These are phyloP conservation scores for Parascotia fuliginaria DNA, from an alignment of 2,888 invertebrate genomes.

Conservation along the genomic window DNA sequence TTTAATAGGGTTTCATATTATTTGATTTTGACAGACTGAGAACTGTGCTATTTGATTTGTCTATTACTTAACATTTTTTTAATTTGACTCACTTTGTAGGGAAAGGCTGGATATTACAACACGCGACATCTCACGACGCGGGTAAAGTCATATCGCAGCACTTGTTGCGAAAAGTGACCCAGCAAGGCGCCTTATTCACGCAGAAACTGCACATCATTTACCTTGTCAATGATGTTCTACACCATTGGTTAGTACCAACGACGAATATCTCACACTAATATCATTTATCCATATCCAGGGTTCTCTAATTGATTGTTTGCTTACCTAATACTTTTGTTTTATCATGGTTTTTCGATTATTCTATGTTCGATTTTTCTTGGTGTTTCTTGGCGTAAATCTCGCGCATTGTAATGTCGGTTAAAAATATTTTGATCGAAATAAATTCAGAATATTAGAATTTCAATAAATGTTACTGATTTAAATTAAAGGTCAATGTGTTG, in stretches of 20 bases:
- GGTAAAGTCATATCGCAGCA: slow-evolving; percentile 96
- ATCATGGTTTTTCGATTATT: neutral
- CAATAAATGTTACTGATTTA: no score
- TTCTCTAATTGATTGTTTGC: slow-evolving; percentile 22
- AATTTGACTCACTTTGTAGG: slow-evolving; percentile 81
- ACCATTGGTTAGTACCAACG: slow-evolving; percentile 94
- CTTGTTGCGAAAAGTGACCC: slow-evolving; percentile 93
- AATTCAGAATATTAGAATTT: no score
- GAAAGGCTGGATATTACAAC: slow-evolving; percentile 98
- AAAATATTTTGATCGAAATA: neutral
- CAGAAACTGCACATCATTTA: slow-evolving; percentile 99
- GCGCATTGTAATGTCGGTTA: slow-evolving; percentile 9
- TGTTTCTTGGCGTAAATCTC: slow-evolving; percentile 19
- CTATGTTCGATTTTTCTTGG: slow-evolving; percentile 20
- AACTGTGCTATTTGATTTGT: no score
- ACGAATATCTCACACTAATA: slow-evolving; percentile 10
- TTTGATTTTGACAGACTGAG: no score
- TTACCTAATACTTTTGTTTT: slow-evolving; percentile 15
- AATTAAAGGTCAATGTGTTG: no score
- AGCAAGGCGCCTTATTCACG: slow-evolving; percentile 90
- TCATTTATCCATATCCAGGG: slow-evolving; percentile 27
- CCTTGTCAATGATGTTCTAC: slow-evolving; percentile 98
- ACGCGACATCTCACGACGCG: slow-evolving; percentile 92
- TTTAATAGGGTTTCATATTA: no score
- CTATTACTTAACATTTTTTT: neutral